Percentiles rank a stretch among this genome's conserved stretches.
Conservation (phyloP, 2,888 invertebrate species). For the Oeneis ivallda region DNA sequence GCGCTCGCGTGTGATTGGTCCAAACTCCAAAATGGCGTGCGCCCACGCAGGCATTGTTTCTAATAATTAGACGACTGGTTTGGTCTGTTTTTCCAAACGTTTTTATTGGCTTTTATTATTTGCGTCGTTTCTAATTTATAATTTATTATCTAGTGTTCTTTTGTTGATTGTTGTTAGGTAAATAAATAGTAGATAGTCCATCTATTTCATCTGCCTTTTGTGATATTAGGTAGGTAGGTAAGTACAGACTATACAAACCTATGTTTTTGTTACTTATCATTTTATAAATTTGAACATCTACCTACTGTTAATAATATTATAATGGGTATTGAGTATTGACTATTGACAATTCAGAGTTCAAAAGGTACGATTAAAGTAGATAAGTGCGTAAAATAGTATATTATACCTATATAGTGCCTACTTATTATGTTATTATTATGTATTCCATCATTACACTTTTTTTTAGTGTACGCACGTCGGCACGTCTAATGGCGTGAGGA, state of each 20-base stretch:
- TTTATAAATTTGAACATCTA: too few species aligned
- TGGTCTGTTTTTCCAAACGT: conserved; percentile 52
- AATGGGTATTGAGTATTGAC: too few species aligned
- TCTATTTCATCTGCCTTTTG: neutral
- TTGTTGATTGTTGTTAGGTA: neutral
- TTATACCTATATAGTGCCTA: too few species aligned
- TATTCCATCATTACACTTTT: too few species aligned
- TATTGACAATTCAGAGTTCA: neutral
- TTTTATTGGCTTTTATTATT: conserved; percentile 25
- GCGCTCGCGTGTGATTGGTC: conserved; percentile 62
- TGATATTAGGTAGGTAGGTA: too few species aligned
- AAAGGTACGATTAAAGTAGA: neutral
- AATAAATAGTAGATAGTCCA: neutral
- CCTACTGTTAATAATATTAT: too few species aligned
- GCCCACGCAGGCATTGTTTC: conserved; percentile 72
- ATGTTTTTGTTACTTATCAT: too few species aligned
- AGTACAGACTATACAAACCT: too few species aligned
- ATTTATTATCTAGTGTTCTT: conserved; percentile 14
- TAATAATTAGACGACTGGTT: conserved; percentile 75
- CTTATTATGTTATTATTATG: too few species aligned
- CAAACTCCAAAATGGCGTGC: conserved; percentile 67
- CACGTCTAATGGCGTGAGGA: too few species aligned
- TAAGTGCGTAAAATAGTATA: too few species aligned
- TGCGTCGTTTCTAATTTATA: conserved; percentile 14
- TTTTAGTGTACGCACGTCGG: too few species aligned